Conservation (phyloP, 2,888 invertebrate genomes). For the Cantharis lateralis region DNA sequence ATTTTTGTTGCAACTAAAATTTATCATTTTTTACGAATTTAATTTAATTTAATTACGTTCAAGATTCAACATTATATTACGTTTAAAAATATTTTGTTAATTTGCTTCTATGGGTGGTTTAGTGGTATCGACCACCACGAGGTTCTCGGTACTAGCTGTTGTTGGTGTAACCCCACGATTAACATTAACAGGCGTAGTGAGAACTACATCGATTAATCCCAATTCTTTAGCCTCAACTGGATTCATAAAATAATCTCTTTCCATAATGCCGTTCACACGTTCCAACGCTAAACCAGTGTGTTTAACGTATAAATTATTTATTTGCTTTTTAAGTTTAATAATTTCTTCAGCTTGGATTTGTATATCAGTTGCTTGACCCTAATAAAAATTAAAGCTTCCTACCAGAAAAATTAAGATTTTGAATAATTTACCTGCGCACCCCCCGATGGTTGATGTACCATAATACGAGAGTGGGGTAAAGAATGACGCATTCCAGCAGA, state of each 20-base stretch:
- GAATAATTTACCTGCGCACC: constrained; percentile 64
- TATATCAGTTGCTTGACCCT: constrained; percentile 96
- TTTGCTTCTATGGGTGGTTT: not conserved
- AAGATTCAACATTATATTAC: not conserved
- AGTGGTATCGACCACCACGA: not conserved
- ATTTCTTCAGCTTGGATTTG: constrained; percentile 99
- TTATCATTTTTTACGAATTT: not conserved
- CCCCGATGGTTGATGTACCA: constrained; percentile 98
- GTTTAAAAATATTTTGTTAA: not conserved
- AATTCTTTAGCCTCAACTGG: constrained; percentile 88
- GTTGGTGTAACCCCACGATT: not conserved
- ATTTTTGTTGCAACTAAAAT: too few species aligned
- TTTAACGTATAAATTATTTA: constrained; percentile 87
- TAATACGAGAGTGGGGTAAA: constrained; percentile 94
- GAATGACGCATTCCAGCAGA: constrained; percentile 91
- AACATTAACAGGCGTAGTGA: constrained; percentile 70
- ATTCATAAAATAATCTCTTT: constrained; percentile 93
- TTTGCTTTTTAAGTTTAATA: constrained; percentile 85
- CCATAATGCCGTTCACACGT: constrained; percentile 77
- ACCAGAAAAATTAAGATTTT: not conserved
- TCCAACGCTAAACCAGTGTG: constrained; percentile 80
- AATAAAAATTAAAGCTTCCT: not conserved
- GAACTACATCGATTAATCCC: constrained; percentile 92
- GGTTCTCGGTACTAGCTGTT: not conserved
- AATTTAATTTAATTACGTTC: not conserved